These are phyloP conservation scores for Eupeodes luniger DNA, from an alignment of 2,888 invertebrate genomes.

Conservation along the genomic window DNA sequence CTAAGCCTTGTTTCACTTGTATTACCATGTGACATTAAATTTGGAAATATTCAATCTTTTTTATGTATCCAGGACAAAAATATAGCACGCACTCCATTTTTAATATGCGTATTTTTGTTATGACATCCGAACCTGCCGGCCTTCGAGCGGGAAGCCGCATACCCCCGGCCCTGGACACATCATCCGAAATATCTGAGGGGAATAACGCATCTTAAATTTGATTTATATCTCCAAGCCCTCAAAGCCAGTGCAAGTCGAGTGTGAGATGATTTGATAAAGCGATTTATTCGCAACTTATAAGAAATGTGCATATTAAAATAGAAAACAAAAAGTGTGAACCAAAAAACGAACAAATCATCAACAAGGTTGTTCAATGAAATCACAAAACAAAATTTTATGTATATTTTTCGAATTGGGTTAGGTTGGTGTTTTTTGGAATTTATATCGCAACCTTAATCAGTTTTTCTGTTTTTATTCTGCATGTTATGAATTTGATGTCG, in stretches of 20 bases:
- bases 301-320: slow-evolving; percentile 60
- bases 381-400: slow-evolving; percentile 1
- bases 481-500: slow-evolving; percentile 53
- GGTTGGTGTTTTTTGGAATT: slow-evolving; percentile 65
- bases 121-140: no score
- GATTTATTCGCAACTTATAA: slow-evolving; percentile 54
- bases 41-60: no score
- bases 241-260: slow-evolving; percentile 51
- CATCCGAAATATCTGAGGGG: neutral
- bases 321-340: slow-evolving; percentile 44
- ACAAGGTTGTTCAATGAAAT: slow-evolving; percentile 41
- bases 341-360: slow-evolving; percentile 7
- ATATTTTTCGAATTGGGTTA: slow-evolving; percentile 68
- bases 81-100: no score
- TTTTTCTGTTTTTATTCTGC: slow-evolving; percentile 16
- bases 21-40: no score
- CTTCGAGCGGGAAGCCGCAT: no score
- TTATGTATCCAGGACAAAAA: no score
- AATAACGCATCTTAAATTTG: slow-evolving; percentile 54
- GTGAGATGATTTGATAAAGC: slow-evolving; percentile 70
- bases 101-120: no score
- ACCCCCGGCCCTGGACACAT: neutral
- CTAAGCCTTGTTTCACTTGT: no score
- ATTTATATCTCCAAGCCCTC: slow-evolving; percentile 63
- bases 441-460: slow-evolving; percentile 53